Conservation (phyloP, 2,797 vertebrate species). For the Gorsachius magnificus region DNA sequence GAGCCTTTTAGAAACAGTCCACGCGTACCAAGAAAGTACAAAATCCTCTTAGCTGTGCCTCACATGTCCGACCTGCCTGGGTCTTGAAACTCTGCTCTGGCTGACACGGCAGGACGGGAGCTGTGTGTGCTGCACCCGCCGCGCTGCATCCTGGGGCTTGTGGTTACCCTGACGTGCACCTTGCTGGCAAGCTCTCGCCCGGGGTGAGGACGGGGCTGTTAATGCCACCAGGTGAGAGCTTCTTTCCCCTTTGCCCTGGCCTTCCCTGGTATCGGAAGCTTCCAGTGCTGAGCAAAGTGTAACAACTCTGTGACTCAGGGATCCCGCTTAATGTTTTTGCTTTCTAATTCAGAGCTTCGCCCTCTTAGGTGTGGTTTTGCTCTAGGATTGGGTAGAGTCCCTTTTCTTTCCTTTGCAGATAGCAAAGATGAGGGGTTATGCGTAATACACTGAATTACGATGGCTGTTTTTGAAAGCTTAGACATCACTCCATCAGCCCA, state of each 20-base stretch:
- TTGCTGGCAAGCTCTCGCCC: accelerated
- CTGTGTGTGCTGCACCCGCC: not conserved
- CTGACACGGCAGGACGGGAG: not conserved
- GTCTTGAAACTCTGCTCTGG: not conserved
- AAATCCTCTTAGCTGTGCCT: not conserved
- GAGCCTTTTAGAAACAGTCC: not conserved
- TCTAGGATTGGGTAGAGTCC: not conserved
- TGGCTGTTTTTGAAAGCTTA: not conserved
- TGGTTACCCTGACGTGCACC: accelerated
- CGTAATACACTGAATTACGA: accelerated
- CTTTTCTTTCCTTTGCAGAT: not conserved
- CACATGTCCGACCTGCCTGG: not conserved
- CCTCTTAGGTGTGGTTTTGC: not conserved
- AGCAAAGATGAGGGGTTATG: not conserved
- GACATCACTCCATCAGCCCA: not conserved
- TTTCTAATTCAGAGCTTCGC: not conserved
- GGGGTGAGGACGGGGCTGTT: accelerated
- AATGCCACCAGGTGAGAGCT: not conserved
- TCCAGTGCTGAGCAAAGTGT: not conserved
- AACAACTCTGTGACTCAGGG: not conserved
- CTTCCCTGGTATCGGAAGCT: too few species aligned
- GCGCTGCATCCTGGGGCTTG: not conserved
- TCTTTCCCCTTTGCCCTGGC: not conserved
- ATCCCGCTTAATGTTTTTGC: not conserved
- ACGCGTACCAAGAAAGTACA: not conserved